Evolutionary conservation across 2,797 vertebrate species (phyloP).

Genomic region (Cryptoblepharus egeriae): DNA sequence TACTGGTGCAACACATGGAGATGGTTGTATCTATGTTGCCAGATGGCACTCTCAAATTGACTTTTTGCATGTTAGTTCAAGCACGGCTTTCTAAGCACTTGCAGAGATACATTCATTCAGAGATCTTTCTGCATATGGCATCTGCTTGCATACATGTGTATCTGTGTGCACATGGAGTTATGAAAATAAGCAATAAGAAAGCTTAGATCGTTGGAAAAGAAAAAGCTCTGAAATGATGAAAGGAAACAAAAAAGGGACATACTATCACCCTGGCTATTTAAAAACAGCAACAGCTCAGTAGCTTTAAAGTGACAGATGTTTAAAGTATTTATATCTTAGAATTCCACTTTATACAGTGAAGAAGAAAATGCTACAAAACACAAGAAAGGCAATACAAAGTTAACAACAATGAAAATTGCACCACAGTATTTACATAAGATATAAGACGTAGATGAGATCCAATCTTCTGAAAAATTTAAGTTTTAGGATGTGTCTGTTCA

Average conservation of each 20-base stretch:
- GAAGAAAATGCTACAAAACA: background rate
- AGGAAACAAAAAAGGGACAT: background rate
- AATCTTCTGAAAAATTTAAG: background rate
- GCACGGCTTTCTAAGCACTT: background rate
- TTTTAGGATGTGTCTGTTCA: background rate
- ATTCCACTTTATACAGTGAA: background rate
- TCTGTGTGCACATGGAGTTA: background rate
- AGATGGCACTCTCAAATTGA: background rate
- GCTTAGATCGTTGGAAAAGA: background rate
- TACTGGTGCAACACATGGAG: background rate
- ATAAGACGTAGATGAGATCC: background rate
- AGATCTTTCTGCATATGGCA: background rate
- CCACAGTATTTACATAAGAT: background rate
- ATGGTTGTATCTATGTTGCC: background rate
- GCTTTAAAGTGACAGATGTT: background rate
- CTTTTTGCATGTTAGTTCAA: background rate
- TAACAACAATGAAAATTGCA: background rate
- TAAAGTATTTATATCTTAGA: background rate
- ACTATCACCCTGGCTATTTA: background rate
- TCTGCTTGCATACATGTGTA: background rate
- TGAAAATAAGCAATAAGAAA: too few species aligned
- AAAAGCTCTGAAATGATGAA: background rate
- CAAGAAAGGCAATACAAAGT: background rate
- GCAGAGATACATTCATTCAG: background rate
- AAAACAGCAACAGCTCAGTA: background rate